Base-by-base conservation (phyloP, 2,797 vertebrate species). In the Microctenopoma steveboyesi region DNA sequence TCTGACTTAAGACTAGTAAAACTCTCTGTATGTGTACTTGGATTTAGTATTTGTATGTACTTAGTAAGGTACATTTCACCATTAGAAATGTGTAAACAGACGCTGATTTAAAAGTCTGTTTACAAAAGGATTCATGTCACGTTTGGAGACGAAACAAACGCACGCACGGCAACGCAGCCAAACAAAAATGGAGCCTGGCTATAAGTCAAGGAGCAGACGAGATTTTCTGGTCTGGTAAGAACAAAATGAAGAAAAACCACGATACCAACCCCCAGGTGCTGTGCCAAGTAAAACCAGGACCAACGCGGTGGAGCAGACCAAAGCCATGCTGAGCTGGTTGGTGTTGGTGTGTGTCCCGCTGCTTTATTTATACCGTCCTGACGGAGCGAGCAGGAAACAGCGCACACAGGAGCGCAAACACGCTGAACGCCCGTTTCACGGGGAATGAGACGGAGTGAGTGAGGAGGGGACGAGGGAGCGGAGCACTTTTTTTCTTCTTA, bases 231-330 rank as follows among this genome's bases (percentile, higher is more conserved):
- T 3, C 52, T 5, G 1, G 30, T 2, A 18, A n/a, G 18, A 28
- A 39, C 9, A 70, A 27, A 12, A 61, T 15, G 1, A 1, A 4
- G 9, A 33, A 0, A 28, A 60, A n/a, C 1, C 52, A 18, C 14
- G 14, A 16, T n/a, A 85, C 90, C 49, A n/a, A 92, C 91, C 91
- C 16, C 33, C n/a, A 10, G 66, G 57, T 27, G 86, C 84, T 22
- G 86, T 76, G 62, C 73, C 47, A 35, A 73, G 57, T 3, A 60
- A 45, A 45, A 80, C 27, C 64, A 86, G 15, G 8, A 79, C 9
- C 35, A 83, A 18, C 0, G 69, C 78, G 5, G 60, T 22, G 62
- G 48, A 40, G 74, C 71, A 79, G 14, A 81, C 8, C 0, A 79
- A 14, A 60, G 51, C 78, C 91, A 90, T 90, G 5, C 27, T 27